phyloP scores from a whole-genome alignment of 2,888 invertebrate genomes.

The Ophonus ardosiacus region DNA sequence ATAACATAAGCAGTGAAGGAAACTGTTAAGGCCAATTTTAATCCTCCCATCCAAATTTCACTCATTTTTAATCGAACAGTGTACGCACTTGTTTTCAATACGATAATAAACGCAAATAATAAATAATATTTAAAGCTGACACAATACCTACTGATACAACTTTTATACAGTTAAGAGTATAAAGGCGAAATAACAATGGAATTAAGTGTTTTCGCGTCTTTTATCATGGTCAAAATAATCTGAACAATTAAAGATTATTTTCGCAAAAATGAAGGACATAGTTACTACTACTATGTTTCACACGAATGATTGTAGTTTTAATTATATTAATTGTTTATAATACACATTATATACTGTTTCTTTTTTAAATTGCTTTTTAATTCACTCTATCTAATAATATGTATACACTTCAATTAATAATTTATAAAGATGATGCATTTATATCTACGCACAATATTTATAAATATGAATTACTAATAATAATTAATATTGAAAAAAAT shows the following conservation, averaged over 20 bases:
- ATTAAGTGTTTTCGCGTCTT: slow-evolving; percentile 5
- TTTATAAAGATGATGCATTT: background rate
- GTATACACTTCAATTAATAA: background rate
- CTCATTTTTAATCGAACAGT: slow-evolving; percentile 76
- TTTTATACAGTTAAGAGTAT: background rate
- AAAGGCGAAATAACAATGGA: background rate
- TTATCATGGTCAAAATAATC: slow-evolving; percentile 41
- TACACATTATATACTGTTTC: too few relatives aligned
- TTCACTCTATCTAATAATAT: background rate
- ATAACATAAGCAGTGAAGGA: slow-evolving; percentile 81
- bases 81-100: background rate
- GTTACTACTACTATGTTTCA: slow-evolving; percentile 2
- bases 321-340: background rate
- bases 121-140: background rate
- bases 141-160: background rate
- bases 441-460: background rate
- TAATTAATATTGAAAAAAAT: background rate
- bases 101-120: background rate
- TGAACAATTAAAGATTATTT: slow-evolving; percentile 2
- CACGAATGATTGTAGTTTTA: background rate
- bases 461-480: slow-evolving; percentile 3
- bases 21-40: slow-evolving; percentile 81
- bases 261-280: slow-evolving; percentile 24
- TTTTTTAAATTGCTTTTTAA: background rate
- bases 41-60: slow-evolving; percentile 81